A percentile compares a stretch with the other conserved stretches of the same genome.
These are phyloP conservation scores for Sterna hirundo DNA, from an alignment of 2,113 vertebrate genomes.

Conservation along the genomic window DNA sequence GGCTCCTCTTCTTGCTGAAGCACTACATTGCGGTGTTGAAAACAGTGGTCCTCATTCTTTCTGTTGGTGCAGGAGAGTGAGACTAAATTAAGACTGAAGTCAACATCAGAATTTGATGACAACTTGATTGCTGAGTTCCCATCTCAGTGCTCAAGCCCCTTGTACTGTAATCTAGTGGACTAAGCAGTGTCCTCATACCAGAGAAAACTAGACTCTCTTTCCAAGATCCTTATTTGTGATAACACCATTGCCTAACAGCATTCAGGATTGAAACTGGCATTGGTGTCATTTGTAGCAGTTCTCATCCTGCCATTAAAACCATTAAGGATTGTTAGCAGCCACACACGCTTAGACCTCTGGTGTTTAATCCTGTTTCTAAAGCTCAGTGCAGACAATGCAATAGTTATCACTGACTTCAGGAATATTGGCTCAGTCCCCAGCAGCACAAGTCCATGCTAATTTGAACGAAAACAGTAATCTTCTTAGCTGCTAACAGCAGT, in stretches of 20 bases:
- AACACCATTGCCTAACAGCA: not conserved
- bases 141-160: not conserved
- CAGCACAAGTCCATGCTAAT: not conserved
- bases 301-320: not conserved
- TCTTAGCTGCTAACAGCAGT: not conserved
- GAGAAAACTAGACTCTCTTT: not conserved
- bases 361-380: not conserved
- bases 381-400: not conserved
- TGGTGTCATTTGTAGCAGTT: not conserved
- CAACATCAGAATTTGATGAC: not conserved
- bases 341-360: not conserved
- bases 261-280: not conserved
- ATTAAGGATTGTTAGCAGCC: not conserved
- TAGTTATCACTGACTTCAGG: not conserved
- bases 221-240: not conserved
- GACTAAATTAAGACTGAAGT: not conserved
- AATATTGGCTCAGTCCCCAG: not conserved
- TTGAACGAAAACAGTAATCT: not conserved
- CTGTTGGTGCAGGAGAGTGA: not conserved
- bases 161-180: no score
- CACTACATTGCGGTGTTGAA: fast-evolving
- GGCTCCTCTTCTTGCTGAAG: not conserved
- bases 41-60: not conserved
- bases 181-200: not conserved
- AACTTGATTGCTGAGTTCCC: not conserved